Percentiles rank a stretch among this genome's conserved stretches.
Conservation (phyloP, 2,888 invertebrate genomes). For the Drosophila formosana region DNA sequence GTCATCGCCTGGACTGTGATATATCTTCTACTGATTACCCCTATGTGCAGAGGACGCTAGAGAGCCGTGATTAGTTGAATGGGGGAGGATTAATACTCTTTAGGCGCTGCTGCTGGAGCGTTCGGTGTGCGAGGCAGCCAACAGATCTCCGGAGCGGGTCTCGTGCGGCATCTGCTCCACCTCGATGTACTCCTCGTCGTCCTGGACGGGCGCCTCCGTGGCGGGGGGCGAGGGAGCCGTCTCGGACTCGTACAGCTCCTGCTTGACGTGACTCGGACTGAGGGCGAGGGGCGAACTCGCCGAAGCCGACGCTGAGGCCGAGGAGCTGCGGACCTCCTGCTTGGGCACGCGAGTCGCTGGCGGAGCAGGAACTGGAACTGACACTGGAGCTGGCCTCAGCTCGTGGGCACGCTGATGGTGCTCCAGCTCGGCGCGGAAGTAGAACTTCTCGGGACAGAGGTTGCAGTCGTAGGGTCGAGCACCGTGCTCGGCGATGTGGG, state of each 20-base stretch:
- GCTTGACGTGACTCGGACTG: conserved; percentile 59
- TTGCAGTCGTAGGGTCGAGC: conserved; percentile 94
- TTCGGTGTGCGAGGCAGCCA: conserved; percentile 43
- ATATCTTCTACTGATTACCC: conserved; percentile 3
- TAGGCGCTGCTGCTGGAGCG: conserved; percentile 72
- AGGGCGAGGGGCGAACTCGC: conserved; percentile 36
- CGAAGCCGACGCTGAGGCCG: conserved; percentile 27
- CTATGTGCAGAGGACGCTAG: not conserved
- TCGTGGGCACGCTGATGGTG: conserved; percentile 91
- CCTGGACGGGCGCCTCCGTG: conserved; percentile 58
- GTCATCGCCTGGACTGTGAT: not conserved
- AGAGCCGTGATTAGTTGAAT: conserved; percentile 3
- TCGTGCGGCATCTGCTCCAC: conserved; percentile 83
- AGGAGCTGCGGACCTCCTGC: conserved; percentile 37
- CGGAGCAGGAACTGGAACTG: not conserved
- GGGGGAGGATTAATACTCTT: conserved; percentile 27
- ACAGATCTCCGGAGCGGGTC: conserved; percentile 45
- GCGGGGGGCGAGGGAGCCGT: conserved; percentile 37
- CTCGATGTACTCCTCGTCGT: conserved; percentile 85
- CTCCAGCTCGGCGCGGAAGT: conserved; percentile 95
- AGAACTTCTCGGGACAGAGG: conserved; percentile 93
- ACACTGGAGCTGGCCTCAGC: conserved; percentile 38
- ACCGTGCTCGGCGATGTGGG: conserved; percentile 95
- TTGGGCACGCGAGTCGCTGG: conserved; percentile 12
- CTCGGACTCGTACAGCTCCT: conserved; percentile 69